These are phyloP conservation scores for Ramphastos sulfuratus DNA, from an alignment of 2,113 vertebrate genomes.

Conservation along the genomic window DNA sequence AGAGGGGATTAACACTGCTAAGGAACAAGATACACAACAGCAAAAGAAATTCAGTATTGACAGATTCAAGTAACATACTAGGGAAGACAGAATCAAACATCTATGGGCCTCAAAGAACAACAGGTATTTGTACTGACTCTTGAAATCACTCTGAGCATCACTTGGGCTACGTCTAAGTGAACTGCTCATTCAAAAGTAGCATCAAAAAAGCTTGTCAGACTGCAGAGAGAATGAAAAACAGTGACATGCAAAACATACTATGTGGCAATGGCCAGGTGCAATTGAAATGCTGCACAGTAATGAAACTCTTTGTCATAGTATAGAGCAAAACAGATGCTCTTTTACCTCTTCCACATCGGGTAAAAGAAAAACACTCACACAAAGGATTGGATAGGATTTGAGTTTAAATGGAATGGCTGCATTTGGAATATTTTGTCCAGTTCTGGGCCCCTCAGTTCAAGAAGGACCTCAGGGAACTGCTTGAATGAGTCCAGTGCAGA, in stretches of 20 bases:
- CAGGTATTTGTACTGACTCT: neutral
- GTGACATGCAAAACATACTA: neutral
- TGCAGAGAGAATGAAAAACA: neutral
- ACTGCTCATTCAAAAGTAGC: accelerated
- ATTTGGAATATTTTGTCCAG: no score
- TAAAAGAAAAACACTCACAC: no score
- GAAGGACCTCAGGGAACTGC: no score
- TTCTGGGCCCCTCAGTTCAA: no score
- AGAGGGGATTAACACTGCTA: neutral
- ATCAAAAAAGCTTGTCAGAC: neutral
- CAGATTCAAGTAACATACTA: neutral
- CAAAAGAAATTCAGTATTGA: neutral
- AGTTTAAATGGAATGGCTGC: no score
- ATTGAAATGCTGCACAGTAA: neutral
- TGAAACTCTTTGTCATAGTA: neutral
- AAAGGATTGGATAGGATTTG: no score
- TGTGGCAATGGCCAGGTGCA: neutral
- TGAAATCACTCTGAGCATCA: neutral
- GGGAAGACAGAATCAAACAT: neutral
- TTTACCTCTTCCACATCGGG: no score
- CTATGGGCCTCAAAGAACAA: neutral
- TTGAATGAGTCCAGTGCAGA: no score
- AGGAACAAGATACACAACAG: neutral
- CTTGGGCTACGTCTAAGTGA: neutral
- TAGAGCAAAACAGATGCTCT: no score